Evolutionary conservation across 2,888 invertebrate species (phyloP), one percentile per base, ranked within the genome.

Genomic region (Ceramica pisi): DNA sequence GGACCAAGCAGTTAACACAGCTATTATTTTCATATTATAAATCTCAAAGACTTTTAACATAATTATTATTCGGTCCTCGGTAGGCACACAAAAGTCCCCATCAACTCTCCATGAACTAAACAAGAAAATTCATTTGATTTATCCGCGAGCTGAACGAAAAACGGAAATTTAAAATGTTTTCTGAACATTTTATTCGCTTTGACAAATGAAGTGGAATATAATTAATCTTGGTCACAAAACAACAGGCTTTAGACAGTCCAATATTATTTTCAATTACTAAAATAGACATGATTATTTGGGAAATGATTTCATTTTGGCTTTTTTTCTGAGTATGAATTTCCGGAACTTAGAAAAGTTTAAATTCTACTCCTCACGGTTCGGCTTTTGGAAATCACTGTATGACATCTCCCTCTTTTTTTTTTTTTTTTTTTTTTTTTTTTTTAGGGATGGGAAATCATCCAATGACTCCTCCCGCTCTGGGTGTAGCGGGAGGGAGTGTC

Each of bases 171-270:
- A 35, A 67, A 67, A 67, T 60, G 21, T 64, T 75, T 62, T 63
- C 71, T n/a, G 55, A 78, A 61, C 35, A 61, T 63, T 78, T 61
- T 46, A 57, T 78, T 82, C 31, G n/a, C 35, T 71, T 71, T 67
- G 60, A 61, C 67, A 67, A 82, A 72, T 72, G 48, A 78, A 78
- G 38, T 67, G 64, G 46, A 72, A 82, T 21, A 10, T 38, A 67
- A 78, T 79, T 72, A 61, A 72, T 82, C 64, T 72, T 62, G 60
- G 60, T 71, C 78, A 65, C 56, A 67, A 72, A 76, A 72, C 63
- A 51, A 67, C 44, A 51, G n/a, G 14, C 2, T 44, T 55, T 23
- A 55, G 23, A 26, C 10, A 38, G n/a, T 38, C 16, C 41, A 61
- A 56, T 70, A 57, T 55, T 78, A 57, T 57, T 41, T 78, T 53